A percentile compares a stretch with the other conserved stretches of the same genome.
These are phyloP conservation scores for Rugalucina vietnamica DNA, from an alignment of 2,888 invertebrate genomes.

Conservation along the genomic window DNA sequence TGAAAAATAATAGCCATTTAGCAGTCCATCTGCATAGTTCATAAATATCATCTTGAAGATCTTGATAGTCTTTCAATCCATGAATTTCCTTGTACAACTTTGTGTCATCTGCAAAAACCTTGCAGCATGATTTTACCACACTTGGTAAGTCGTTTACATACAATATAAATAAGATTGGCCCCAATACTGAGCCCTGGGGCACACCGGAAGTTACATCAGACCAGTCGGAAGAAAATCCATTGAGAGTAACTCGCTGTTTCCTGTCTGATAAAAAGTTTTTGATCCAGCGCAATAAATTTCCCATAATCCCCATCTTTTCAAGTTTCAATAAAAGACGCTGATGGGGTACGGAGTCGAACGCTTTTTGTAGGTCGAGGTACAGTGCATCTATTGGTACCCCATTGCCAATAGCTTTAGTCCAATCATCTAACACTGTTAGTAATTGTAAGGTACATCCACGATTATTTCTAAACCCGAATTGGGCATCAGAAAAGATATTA, in stretches of 20 bases:
- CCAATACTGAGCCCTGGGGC: conserved; percentile 21
- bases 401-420: neutral
- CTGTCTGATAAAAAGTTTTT: neutral
- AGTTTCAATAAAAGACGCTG: conserved; percentile 5
- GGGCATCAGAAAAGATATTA: neutral
- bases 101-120: conserved; percentile 15
- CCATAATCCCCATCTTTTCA: neutral
- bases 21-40: conserved; percentile 25
- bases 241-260: neutral
- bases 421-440: conserved; percentile 11
- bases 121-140: neutral
- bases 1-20: conserved; percentile 23
- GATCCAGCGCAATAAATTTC: conserved; percentile 11
- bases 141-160: conserved; percentile 10
- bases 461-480: conserved; percentile 7
- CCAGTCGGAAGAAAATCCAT: conserved; percentile 17
- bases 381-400: neutral
- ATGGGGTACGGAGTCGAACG: conserved; percentile 21
- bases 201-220: conserved; percentile 12
- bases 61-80: neutral
- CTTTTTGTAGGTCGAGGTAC: conserved; percentile 14
- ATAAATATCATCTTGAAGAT: conserved; percentile 17
- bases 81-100: neutral
- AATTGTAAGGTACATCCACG: conserved; percentile 13
- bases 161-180: conserved; percentile 12